Evolutionary conservation across 2,888 invertebrate genomes (phyloP), one percentile per base, ranked within the genome.

Genomic region (Syrphus vitripennis): DNA sequence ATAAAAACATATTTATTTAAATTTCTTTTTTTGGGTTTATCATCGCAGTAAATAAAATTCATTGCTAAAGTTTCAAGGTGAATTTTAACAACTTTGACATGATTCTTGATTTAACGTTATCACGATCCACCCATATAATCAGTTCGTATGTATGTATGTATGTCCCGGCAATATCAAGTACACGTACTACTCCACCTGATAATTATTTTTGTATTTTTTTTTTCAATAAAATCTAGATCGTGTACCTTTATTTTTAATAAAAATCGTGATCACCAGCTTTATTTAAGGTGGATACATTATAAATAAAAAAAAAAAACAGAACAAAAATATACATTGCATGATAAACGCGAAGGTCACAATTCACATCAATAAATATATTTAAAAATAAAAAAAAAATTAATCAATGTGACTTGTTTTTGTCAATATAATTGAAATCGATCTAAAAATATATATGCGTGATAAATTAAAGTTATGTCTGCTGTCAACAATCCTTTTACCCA

Each of bases 311-410:
- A 57, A 1, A 37, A 59, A 24, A 24, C 9, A 50, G n/a, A 26
- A 61, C n/a, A 40, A 63, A 40, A n/a, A n/a, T n/a, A 21, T 10
- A 24, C 10, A 40, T 63, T 6, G 42, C 63, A 63, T 63, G 63
- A 42, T 42, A 63, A 63, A 63, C 42, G 63, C 63, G 42, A 63
- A 63, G 63, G 63, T 63, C 63, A 42, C 21, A 37, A n/a, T n/a
- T n/a, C n/a, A n/a, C n/a, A n/a, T n/a, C 14, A 21, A 12, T 26
- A 63, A 40, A 42, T 14, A 37, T 37, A 24, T 3, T 50, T 21
- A 37, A 24, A 61, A 24, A 26, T 6, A 42, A 63, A 42, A 61
- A 24, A 26, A 12, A 42, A 63, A 42, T 63, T 42, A n/a, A 59
- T n/a, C 61, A 9, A 26, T 19, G 3, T 45, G n/a, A n/a, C n/a